phyloP scores from a whole-genome alignment of 2,888 invertebrate genomes.

The Byasa hedistus region DNA sequence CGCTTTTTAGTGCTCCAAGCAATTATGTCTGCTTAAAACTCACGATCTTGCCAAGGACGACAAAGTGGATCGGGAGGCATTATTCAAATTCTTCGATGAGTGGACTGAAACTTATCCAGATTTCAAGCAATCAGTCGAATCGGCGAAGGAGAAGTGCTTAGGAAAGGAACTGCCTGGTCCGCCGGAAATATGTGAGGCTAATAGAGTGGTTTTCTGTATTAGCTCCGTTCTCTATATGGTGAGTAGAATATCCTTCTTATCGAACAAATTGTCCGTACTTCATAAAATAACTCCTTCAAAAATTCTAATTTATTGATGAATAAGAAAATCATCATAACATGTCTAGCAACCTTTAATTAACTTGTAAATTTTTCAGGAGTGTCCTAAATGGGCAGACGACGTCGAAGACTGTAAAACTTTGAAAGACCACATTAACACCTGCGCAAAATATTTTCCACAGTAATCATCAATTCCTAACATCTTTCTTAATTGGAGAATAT shows the following conservation, averaged over 20 bases:
- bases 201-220: conserved; percentile 53
- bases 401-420: conserved; percentile 21
- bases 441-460: conserved; percentile 21
- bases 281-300: neutral
- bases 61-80: conserved; percentile 46
- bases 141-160: conserved; percentile 49
- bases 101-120: conserved; percentile 46
- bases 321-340: too few species aligned
- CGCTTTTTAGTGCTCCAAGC: conserved; percentile 54
- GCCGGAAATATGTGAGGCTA: conserved; percentile 51
- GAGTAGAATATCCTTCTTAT: conserved; percentile 31
- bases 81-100: conserved; percentile 42
- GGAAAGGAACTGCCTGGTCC: conserved; percentile 45
- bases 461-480: neutral
- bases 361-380: conserved; percentile 50
- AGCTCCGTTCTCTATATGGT: conserved; percentile 47
- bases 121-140: conserved; percentile 44
- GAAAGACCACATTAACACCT: conserved; percentile 19
- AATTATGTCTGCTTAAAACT: conserved; percentile 53
- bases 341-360: too few species aligned
- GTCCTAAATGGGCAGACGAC: conserved; percentile 42
- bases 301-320: too few species aligned
- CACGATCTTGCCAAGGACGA: conserved; percentile 47
- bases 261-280: neutral
- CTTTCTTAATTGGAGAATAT: neutral